Base-by-base conservation (phyloP, 2,888 invertebrate genomes). In the Xanthia togata region DNA sequence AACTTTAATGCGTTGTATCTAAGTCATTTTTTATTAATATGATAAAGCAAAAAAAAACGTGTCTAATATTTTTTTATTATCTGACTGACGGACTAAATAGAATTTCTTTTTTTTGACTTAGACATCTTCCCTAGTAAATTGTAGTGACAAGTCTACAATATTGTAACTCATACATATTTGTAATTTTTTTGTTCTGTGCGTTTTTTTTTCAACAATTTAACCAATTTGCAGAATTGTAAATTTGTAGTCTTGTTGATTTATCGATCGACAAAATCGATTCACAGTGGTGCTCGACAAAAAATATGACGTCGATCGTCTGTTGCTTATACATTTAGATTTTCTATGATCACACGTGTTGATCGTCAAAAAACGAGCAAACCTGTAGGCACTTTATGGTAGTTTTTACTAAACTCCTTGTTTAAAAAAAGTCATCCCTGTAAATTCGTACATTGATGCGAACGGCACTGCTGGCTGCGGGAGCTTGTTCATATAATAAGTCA, bases 341-440 rank as follows among this genome's bases (percentile, higher is more conserved):
- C 8, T 38, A 12, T 64, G 26, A 26, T 8, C 38, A 38, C 14
- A 38, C 23, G 23, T 4, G 23, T 38, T 35, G 12, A n/a, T n/a
- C 20, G n/a, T 62, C 17, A 41, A 44, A n/a, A 26, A 44, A 26
- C 44, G 41, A 64, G n/a, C 41, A 64, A 26, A 26, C 11, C 41
- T 41, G 5, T 5, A 12, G 23, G 60, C 4, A 26, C 4, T 4
- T 6, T 31, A n/a, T 11, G 23, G 68, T 26, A 53, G 53, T 31
- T 55, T 38, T n/a, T 44, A 44, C 14, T 35, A 74, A 31, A 31
- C 23, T 38, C 11, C 20, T 59, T 59, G 35, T 73, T 73, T 47
- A 12, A 38, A 73, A 47, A 73, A 47, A 50, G 6, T 35, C 2
- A 73, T 9, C n/a, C n/a, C 23, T 38, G 38, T 60, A 31, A 50